Conservation (phyloP, 2,113 vertebrate species). For the Conger conger region DNA sequence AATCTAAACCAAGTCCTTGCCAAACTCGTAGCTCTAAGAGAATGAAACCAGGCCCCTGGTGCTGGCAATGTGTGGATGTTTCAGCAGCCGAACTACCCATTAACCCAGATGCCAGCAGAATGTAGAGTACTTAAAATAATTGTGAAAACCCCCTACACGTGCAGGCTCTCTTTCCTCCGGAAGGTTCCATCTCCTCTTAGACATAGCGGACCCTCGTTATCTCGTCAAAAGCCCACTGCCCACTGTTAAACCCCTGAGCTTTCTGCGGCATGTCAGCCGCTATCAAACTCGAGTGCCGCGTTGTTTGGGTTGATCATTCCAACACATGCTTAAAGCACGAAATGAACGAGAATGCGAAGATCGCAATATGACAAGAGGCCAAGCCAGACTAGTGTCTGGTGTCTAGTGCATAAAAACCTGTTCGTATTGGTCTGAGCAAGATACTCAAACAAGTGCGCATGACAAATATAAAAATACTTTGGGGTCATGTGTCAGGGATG, state of each 20-base stretch:
- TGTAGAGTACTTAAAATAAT: conserved; percentile 34
- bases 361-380: background rate
- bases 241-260: background rate
- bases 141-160: conserved; percentile 6
- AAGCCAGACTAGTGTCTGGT: background rate
- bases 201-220: background rate
- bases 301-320: background rate
- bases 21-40: background rate
- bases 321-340: background rate
- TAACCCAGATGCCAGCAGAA: conserved; percentile 10
- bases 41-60: background rate
- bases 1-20: background rate
- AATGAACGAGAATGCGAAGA: background rate
- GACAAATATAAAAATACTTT: background rate
- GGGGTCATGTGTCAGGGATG: background rate
- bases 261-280: background rate
- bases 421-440: background rate
- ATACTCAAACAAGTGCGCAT: background rate
- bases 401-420: background rate
- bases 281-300: background rate
- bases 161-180: background rate
- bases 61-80: background rate
- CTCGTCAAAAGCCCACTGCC: background rate
- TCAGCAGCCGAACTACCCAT: conserved; percentile 17
- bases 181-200: background rate